phyloP scores from a whole-genome alignment of 53 echinoderm and acorn worm species.

The Holothuria scabra region DNA sequence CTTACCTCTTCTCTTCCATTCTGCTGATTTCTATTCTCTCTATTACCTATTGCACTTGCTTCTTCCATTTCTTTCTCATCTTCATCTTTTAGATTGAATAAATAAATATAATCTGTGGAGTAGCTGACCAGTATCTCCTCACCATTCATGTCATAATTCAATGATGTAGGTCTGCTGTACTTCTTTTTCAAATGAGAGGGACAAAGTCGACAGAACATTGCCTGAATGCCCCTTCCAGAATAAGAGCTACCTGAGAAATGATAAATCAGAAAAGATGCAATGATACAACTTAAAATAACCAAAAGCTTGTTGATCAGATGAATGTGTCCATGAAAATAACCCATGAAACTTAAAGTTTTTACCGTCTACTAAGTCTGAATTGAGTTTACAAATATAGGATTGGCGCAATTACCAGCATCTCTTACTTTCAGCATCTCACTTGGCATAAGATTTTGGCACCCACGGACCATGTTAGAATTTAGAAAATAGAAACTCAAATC shows the following conservation, averaged over 20 bases:
- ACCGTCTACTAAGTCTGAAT: too few species aligned
- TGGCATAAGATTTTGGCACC: too few species aligned
- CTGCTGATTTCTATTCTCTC: not conserved
- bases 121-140: slow-evolving; percentile 91
- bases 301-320: too few species aligned
- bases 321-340: too few species aligned
- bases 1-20: not conserved
- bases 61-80: not conserved
- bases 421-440: too few species aligned
- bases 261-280: not conserved
- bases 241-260: slow-evolving; percentile 58
- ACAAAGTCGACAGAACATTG: slow-evolving; percentile 95
- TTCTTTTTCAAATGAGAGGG: slow-evolving; percentile 91
- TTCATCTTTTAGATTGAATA: slow-evolving; percentile 70
- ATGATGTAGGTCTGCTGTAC: slow-evolving; percentile 94
- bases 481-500: too few species aligned
- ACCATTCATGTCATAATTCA: slow-evolving; percentile 83
- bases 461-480: too few species aligned
- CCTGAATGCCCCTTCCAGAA: slow-evolving; percentile 92
- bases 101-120: slow-evolving; percentile 95
- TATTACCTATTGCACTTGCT: slow-evolving; percentile 19
- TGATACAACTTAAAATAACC: too few species aligned
- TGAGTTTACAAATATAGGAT: too few species aligned
- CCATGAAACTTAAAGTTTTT: too few species aligned
- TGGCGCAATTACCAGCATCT: too few species aligned